Base-by-base conservation (phyloP, 2,797 vertebrate species). In the Amblyopsis hoosieri region DNA sequence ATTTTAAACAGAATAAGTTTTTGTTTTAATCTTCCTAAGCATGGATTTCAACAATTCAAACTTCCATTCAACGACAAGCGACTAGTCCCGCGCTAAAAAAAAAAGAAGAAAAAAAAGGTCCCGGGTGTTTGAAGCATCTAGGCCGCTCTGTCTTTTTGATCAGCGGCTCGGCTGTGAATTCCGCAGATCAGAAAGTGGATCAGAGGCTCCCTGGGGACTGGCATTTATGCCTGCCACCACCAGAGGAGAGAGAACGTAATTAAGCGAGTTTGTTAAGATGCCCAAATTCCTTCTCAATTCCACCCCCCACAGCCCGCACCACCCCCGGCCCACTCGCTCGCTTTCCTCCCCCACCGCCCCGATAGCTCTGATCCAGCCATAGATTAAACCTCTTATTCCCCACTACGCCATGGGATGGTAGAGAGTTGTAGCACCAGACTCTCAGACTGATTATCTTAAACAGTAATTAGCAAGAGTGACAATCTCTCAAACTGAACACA, bases 101-200 rank as follows among this genome's bases (percentile, higher is more conserved):
- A 86, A 80, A 8, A 47, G 83, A 23, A 23, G 19, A 23, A 23
- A 23, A 33, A 86, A 80, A 12, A 47, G 83, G 81, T 88, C 90
- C 89, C 86, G 74, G 78, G 87, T 86, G 90, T 92, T 89, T 91
- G 90, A 90, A 90, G 87, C 87, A 87, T 84, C 83, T 87, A 86
- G 86, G 91, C 84, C 86, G 80, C 83, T 85, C 82, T 72, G 64
- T 83, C 83, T 89, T 91, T 92, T 92, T 91, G 91, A 92, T 92
- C 90, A 91, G 86, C 70, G 59, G 80, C 81, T 81, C 80, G 79
- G 75, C 73, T 82, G 76, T 83, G 87, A 89, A 82, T 90, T 81
- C 84, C 69, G 76, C 80, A 84, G 87, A 92, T 91, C 89, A 91
- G 88, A 90, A 90, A 91, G 87, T 91, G 89, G 87, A 91, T 91